Base-by-base conservation (phyloP, 2,888 invertebrate species). In the Gymnocheta viridis region DNA sequence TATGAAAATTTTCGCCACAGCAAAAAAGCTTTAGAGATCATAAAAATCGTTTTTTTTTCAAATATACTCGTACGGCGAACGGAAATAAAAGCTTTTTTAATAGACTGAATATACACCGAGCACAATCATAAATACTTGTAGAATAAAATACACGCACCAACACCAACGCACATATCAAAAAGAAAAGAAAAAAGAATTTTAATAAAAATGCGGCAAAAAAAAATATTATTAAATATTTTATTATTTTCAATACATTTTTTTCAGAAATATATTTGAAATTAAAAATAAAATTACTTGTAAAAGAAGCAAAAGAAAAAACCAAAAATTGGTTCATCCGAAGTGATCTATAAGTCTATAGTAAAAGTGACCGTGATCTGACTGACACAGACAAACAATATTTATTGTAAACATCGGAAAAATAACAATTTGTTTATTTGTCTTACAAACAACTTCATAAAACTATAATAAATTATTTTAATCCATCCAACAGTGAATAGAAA, bases 31-130 rank as follows among this genome's bases (percentile, higher is more conserved):
- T 9, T 73, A 10, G 41, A 73, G 81, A 77, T 32, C 64, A 67
- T 12, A n/a, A 47, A 17, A 67, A n/a, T 14, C 56, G 10, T 35
- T 72, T 72, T 54, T 47, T 14, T n/a, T n/a, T n/a, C n/a, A n/a
- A n/a, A n/a, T n/a, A n/a, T n/a, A n/a, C n/a, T n/a, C n/a, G 19
- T 35, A 38, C 27, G 14, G 2, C 24, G 64, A 78, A 64, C 73
- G 73, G 69, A 81, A 19, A 67, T 76, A 60, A 84, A 81, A 84
- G 84, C 81, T 84, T 81, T 84, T 66, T 2, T 10, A 38, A 66
- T 49, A 24, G 32, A 27, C 35, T 19, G n/a, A 32, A 51, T 7
- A 5, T 24, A 32, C 5, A 22, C 24, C 22, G 41, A 19, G 17
- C 19, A 14, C 29, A 47, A 2, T 17, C 9, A 66, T 27, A 17